Evolutionary conservation across 2,888 invertebrate species (phyloP), one percentile per base, ranked within the genome.

Genomic region (Allophyes oxyacanthae): DNA sequence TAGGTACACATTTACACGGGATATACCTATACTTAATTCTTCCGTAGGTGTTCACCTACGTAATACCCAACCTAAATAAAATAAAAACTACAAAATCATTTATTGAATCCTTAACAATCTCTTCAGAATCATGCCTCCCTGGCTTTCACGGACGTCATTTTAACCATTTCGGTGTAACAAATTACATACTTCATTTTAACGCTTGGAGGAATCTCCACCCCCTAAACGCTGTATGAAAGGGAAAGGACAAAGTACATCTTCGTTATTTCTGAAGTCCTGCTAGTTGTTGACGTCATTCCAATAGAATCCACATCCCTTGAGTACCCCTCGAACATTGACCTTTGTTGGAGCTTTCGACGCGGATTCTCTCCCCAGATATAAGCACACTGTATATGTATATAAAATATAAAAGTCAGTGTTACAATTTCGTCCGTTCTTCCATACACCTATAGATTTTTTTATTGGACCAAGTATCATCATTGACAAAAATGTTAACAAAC

Each of bases 281-380:
- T 95, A 91, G 85, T 91, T 94, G 92, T 95, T 95, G 95, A 95
- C 94, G 95, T 95, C 94, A 94, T 92, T 90, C 89, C 89, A 91
- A 92, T 88, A 88, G 89, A 89, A 87, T 87, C 84, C 86, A 87
- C 89, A 91, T 92, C 92, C 93, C 91, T 89, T 84, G 86, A 89
- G 91, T 89, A 90, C 91, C 93, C 84, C 91, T 81, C 83, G 85
- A 79, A 58, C 83, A 63, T 82, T 85, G 82, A 85, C 79, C 85
- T 78, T 72, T 61, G 50, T 33, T 37, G 40, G 62, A 70, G 70
- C 62, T 57, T 75, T 74, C 68, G 67, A 61, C 33, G 54, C 25
- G 25, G 52, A 34, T 55, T 51, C 15, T 49, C 13, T 51, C 48
- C 10, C 9, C 9, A 25, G 13, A 34, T 26, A 20, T 14, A 20